These are phyloP conservation scores for Silurus asotus DNA, from an alignment of 2,113 vertebrate species.

Conservation along the genomic window DNA sequence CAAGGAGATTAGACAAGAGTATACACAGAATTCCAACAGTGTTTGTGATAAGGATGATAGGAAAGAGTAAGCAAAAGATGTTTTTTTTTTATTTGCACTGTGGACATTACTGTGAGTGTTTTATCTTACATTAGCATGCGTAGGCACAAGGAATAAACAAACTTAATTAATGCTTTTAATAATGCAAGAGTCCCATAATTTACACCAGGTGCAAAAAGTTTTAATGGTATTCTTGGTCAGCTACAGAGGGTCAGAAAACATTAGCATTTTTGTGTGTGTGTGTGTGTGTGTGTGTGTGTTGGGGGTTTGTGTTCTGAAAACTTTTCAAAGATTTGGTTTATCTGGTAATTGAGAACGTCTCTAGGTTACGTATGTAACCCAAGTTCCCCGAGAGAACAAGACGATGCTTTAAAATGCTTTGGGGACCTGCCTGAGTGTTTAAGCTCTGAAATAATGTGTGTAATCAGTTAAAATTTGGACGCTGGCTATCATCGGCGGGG, in stretches of 20 bases:
- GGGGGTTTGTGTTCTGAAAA: neutral
- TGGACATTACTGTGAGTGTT: slow-evolving; percentile 9
- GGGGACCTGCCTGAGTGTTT: too few relatives aligned
- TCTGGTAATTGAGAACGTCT: neutral
- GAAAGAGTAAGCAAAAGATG: slow-evolving; percentile 9
- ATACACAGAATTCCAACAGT: slow-evolving; percentile 9
- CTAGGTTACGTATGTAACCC: too few relatives aligned
- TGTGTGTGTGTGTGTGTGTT: neutral
- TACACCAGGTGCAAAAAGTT: slow-evolving; percentile 20
- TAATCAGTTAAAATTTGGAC: too few relatives aligned
- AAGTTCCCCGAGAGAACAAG: too few relatives aligned
- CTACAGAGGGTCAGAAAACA: neutral
- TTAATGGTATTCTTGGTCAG: slow-evolving; percentile 13
- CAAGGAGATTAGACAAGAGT: neutral
- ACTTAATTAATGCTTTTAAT: slow-evolving; percentile 30
- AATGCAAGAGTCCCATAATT: neutral
- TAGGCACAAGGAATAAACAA: neutral
- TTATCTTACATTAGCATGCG: slow-evolving; percentile 46
- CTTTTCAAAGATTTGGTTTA: neutral
- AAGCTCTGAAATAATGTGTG: too few relatives aligned
- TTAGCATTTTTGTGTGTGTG: neutral
- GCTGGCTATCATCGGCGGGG: too few relatives aligned
- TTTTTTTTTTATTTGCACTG: slow-evolving; percentile 9
- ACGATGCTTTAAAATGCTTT: too few relatives aligned
- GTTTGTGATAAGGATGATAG: slow-evolving; percentile 42